Evolutionary conservation across 2,113 vertebrate species (phyloP), one percentile per base, ranked within the genome.

Genomic region (Archilochus colubris): DNA sequence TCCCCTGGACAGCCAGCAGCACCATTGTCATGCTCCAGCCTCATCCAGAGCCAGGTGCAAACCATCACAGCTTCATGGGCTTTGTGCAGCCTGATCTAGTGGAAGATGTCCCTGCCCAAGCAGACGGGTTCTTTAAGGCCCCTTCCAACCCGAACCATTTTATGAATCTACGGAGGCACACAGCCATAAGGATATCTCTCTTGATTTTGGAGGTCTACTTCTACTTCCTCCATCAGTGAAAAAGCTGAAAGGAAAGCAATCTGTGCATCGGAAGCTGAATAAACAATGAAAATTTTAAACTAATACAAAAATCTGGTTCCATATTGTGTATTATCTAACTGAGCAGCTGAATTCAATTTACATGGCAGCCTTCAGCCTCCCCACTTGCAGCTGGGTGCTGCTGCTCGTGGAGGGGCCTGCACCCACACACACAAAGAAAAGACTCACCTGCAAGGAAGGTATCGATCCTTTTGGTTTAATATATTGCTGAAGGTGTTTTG

Each of bases 161-260:
- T 48, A 20, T 20, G 46, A 48, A 21, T 48, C 46, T 48, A 48
- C 19, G 19, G 33, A 58, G 57, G 21, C 1, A 0, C 43, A 21
- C 0, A 31, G 38, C n/a, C 54, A 10, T 1, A 2, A 0, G 3
- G n/a, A 14, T 27, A 44, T 23, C 38, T 63, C 63, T 20, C 22
- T 59, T 12, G 6, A 28, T 53, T 31, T 64, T 33, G 21, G 22
- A 63, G 9, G 16, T 44, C 24, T 12, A 7, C 63, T 27, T 85
- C 9, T 23, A 7, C 63, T 27, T 85, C 8, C 20, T 66, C 46
- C 27, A 57, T 31, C 25, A 9, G 68, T 1, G 13, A 23, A 66
- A 86, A 61, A 79, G 8, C 31, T 48, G 50, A 63, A 67, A 50
- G 31, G 9, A 72, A 72, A 58, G 27, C 15, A n/a, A 14, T 43